Evolutionary conservation across 2,888 invertebrate species (phyloP).

Genomic region (Nomada hirtipes): DNA sequence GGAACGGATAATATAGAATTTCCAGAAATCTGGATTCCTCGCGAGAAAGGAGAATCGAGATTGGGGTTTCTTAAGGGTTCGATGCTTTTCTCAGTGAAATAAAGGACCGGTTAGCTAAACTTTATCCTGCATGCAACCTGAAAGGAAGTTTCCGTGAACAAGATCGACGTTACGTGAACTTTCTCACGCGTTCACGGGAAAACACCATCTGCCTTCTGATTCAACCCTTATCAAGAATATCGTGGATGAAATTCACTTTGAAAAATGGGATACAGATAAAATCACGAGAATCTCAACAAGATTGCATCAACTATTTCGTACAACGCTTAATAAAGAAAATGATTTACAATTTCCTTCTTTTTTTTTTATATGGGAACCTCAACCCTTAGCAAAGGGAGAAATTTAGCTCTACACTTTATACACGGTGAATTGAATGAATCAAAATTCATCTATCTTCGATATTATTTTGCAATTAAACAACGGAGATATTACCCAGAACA

Average conservation of each 20-base stretch:
- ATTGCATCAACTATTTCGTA: no score
- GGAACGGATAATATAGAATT: slow-evolving; percentile 73
- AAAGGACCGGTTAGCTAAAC: slow-evolving; percentile 61
- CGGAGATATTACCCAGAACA: no score
- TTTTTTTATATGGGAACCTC: no score
- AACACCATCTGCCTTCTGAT: slow-evolving; percentile 33
- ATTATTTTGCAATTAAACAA: no score
- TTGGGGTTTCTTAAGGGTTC: slow-evolving; percentile 73
- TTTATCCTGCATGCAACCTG: slow-evolving; percentile 58
- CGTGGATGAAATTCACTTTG: neutral
- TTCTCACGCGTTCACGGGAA: slow-evolving; percentile 73
- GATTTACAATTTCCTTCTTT: no score
- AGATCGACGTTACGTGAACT: slow-evolving; percentile 64
- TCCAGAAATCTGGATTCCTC: slow-evolving; percentile 76
- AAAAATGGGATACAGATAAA: no score
- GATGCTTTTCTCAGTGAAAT: slow-evolving; percentile 68
- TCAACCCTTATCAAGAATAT: slow-evolving; percentile 35
- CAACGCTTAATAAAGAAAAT: no score
- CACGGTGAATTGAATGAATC: no score
- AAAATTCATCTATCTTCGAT: no score
- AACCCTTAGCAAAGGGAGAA: no score
- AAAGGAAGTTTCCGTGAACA: slow-evolving; percentile 48
- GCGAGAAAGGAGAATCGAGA: slow-evolving; percentile 66
- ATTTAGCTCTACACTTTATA: no score
- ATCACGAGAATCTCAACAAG: no score